phyloP scores from a whole-genome alignment of 2,888 invertebrate species.

The Drosophila falleni region DNA sequence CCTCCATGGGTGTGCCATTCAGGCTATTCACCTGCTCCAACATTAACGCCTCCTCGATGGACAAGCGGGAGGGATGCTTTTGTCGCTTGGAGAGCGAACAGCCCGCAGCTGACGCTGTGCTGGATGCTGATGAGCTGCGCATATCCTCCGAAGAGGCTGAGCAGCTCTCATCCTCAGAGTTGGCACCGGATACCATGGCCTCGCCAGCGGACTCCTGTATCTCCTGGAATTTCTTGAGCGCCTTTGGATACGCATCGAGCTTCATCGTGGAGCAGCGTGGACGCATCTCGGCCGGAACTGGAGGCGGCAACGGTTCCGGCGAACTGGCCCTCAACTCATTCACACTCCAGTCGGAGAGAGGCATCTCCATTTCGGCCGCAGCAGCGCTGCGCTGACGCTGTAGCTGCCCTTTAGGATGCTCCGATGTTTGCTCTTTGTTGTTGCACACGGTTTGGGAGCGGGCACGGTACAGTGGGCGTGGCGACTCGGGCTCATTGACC shows the following conservation, averaged over 20 bases:
- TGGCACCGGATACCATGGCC: slow-evolving; percentile 89
- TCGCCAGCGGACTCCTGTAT: slow-evolving; percentile 89
- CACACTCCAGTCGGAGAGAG: slow-evolving; percentile 53
- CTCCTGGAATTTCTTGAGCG: slow-evolving; percentile 84
- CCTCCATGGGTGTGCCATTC: slow-evolving; percentile 86
- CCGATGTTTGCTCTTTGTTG: slow-evolving; percentile 60
- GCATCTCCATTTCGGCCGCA: slow-evolving; percentile 49
- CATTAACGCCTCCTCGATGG: slow-evolving; percentile 83
- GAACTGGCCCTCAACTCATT: slow-evolving; percentile 63
- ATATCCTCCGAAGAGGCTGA: slow-evolving; percentile 86
- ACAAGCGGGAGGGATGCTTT: slow-evolving; percentile 81
- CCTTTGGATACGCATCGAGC: slow-evolving; percentile 83
- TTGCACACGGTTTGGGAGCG: slow-evolving; percentile 86
- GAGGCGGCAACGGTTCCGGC: slow-evolving; percentile 52
- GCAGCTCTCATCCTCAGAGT: slow-evolving; percentile 87
- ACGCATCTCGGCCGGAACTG: slow-evolving; percentile 42
- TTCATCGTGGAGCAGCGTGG: slow-evolving; percentile 74
- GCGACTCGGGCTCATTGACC: slow-evolving; percentile 66
- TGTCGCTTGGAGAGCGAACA: slow-evolving; percentile 50
- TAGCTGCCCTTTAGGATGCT: slow-evolving; percentile 52
- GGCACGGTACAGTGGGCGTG: slow-evolving; percentile 83
- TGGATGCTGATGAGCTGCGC: slow-evolving; percentile 85
- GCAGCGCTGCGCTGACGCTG: slow-evolving; percentile 34
- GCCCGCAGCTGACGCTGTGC: slow-evolving; percentile 72
- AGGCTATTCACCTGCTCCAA: slow-evolving; percentile 83